Conservation (phyloP, 2,797 vertebrate genomes). For the Semaprochilodus insignis region DNA sequence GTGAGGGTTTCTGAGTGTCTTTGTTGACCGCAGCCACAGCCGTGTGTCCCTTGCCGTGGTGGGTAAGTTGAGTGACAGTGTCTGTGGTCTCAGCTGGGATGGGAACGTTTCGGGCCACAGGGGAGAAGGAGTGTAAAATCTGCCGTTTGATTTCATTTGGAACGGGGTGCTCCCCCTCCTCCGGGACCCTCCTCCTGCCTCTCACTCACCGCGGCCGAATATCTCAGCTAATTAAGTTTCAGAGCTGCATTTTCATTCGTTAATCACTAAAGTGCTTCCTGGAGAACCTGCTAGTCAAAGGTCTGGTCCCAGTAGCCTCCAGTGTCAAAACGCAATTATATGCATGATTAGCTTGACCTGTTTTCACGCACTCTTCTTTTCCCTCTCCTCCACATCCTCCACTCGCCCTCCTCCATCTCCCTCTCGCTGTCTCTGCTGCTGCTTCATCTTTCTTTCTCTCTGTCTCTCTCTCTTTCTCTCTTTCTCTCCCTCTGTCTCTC, state of each 20-base stretch:
- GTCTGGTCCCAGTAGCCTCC: constrained; percentile 85
- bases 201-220: constrained; percentile 73
- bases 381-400: constrained; percentile 25
- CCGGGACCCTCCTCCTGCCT: constrained; percentile 55
- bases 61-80: constrained; percentile 42
- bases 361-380: constrained; percentile 63
- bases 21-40: neutral
- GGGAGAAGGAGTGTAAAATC: constrained; percentile 47
- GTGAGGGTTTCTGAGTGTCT: neutral
- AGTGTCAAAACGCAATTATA: constrained; percentile 95
- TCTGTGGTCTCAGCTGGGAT: constrained; percentile 58
- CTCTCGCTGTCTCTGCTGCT: constrained; percentile 39
- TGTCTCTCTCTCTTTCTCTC: neutral
- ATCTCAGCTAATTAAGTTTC: constrained; percentile 84
- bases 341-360: constrained; percentile 91
- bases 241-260: constrained; percentile 85
- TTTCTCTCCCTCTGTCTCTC: no score
- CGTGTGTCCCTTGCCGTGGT: constrained; percentile 10
- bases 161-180: constrained; percentile 59
- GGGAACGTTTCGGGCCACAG: constrained; percentile 38
- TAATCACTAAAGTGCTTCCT: constrained; percentile 89
- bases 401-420: constrained; percentile 67
- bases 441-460: constrained; percentile 21
- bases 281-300: constrained; percentile 88
- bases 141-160: constrained; percentile 63